Evolutionary conservation across 1,140 invertebrate species (phyloP).

Genomic region (Drosophila ironensis): DNA sequence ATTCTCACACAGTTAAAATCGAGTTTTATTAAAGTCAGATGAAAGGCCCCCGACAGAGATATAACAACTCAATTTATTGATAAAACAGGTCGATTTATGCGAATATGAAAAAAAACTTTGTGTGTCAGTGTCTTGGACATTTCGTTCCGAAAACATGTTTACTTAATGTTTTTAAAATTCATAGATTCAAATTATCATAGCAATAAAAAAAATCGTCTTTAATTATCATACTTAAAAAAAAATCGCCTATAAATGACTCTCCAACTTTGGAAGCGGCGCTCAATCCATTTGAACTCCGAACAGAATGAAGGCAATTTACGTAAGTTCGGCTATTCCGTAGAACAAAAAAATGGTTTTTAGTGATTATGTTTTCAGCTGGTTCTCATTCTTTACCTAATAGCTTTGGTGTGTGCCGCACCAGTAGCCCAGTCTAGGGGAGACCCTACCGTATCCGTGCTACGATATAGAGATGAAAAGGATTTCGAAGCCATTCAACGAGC

Average conservation of each 20-base stretch:
- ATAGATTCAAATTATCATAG: slow-evolving; percentile 63
- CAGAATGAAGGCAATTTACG: slow-evolving; percentile 55
- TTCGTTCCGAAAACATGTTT: slow-evolving; percentile 54
- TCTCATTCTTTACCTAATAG: slow-evolving; percentile 41
- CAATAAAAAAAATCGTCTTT: slow-evolving; percentile 34
- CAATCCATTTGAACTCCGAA: slow-evolving; percentile 32
- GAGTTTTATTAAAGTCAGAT: slow-evolving; percentile 2
- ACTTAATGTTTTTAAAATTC: slow-evolving; percentile 61
- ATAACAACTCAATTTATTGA: neutral
- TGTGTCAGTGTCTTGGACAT: neutral
- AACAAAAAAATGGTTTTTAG: too few relatives aligned
- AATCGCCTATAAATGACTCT: slow-evolving; percentile 46
- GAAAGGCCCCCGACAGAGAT: slow-evolving; percentile 7
- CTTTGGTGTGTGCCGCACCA: slow-evolving; percentile 21
- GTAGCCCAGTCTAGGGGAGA: slow-evolving; percentile 40
- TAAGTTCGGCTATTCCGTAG: too few relatives aligned
- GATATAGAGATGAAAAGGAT: slow-evolving; percentile 63
- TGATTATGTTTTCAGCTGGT: slow-evolving; percentile 31
- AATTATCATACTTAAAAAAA: slow-evolving; percentile 36
- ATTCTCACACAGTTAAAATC: neutral
- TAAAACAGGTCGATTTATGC: slow-evolving; percentile 6
- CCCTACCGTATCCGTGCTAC: slow-evolving; percentile 53
- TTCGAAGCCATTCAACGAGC: slow-evolving; percentile 51
- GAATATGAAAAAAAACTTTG: slow-evolving; percentile 4
- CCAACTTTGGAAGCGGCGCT: slow-evolving; percentile 6